Evolutionary conservation across 92 coral and sea anemone genomes (phyloP).

Genomic region (Heteractis magnifica): DNA sequence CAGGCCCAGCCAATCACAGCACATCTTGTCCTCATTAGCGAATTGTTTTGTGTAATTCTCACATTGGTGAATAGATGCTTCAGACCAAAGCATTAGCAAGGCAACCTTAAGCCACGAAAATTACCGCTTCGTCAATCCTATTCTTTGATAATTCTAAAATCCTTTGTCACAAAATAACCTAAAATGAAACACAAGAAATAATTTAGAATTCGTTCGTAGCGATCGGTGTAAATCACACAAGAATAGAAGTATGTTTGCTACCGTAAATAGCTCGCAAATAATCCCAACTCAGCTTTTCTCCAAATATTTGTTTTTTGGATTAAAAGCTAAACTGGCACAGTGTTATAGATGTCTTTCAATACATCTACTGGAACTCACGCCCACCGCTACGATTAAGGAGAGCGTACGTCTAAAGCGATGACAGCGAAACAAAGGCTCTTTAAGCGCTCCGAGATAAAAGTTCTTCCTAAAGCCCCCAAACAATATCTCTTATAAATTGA

Average conservation of each 20-base stretch:
- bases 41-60: conserved; percentile 93
- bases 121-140: conserved; percentile 86
- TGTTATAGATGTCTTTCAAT: conserved; percentile 86
- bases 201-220: conserved; percentile 14
- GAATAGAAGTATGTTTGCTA: conserved; percentile 54
- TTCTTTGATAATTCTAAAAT: conserved; percentile 47
- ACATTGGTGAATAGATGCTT: conserved; percentile 81
- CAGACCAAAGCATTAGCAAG: conserved; percentile 79
- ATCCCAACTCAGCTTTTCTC: conserved; percentile 46
- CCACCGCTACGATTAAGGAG: conserved; percentile 62
- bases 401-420: conserved; percentile 64
- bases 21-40: conserved; percentile 82
- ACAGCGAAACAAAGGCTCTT: conserved; percentile 71
- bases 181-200: conserved; percentile 20
- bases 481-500: conserved; percentile 63
- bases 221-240: conserved; percentile 33
- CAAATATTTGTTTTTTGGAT: conserved; percentile 85
- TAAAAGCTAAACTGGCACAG: conserved; percentile 66
- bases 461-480: conserved; percentile 24
- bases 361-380: conserved; percentile 76
- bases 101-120: conserved; percentile 77
- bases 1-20: conserved; percentile 81
- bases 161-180: conserved; percentile 34
- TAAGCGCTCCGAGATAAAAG: conserved; percentile 42
- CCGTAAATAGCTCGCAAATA: conserved; percentile 58